These are phyloP conservation scores for Goniozus legneri DNA, from an alignment of 1,140 invertebrate species.

Conservation along the genomic window DNA sequence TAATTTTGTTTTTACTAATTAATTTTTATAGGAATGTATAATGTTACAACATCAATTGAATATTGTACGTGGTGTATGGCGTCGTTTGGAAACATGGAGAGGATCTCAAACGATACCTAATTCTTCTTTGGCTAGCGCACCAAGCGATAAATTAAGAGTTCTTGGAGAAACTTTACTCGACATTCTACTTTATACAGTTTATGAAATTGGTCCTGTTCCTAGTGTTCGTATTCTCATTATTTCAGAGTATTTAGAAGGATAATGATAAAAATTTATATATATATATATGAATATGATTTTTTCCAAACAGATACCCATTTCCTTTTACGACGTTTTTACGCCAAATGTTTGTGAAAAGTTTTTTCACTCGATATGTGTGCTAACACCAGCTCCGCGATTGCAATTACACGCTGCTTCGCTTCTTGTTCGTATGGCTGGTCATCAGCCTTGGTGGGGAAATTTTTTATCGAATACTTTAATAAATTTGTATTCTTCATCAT, in stretches of 20 bases:
- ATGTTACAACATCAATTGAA: conserved; percentile 79
- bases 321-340: conserved; percentile 58
- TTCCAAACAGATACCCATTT: conserved; percentile 45
- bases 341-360: conserved; percentile 63
- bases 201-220: conserved; percentile 57
- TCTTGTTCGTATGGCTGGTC: conserved; percentile 74
- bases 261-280: conserved; percentile 5
- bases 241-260: conserved; percentile 40
- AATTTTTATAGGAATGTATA: conserved; percentile 63
- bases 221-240: conserved; percentile 37
- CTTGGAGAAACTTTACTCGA: conserved; percentile 78
- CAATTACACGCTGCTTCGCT: conserved; percentile 74
- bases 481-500: conserved; percentile 73
- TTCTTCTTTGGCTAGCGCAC: conserved; percentile 58
- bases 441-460: conserved; percentile 83
- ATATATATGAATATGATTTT: conserved; percentile 1
- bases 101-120: conserved; percentile 41
- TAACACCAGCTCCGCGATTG: conserved; percentile 57
- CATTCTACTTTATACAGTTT: conserved; percentile 67
- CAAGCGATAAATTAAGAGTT: conserved; percentile 74
- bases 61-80: conserved; percentile 69
- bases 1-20: no score
- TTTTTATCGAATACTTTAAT: conserved; percentile 79
- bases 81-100: conserved; percentile 62
- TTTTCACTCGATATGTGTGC: conserved; percentile 66